These are phyloP conservation scores for Synanthedon tipuliformis DNA, from an alignment of 2,888 invertebrate genomes.

Conservation along the genomic window DNA sequence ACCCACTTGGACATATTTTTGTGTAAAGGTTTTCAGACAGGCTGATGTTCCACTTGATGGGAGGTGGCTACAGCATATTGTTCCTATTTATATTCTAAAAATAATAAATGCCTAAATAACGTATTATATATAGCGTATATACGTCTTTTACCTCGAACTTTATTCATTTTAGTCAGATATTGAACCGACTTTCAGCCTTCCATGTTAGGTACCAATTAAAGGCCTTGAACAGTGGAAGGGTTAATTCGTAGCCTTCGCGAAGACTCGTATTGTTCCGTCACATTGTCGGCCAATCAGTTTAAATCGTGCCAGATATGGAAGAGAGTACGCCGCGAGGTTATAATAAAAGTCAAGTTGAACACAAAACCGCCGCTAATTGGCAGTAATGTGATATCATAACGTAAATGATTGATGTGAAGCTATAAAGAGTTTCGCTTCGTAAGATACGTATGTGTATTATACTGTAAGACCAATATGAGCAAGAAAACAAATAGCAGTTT, in stretches of 20 bases:
- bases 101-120: no score
- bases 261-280: slow-evolving; percentile 53
- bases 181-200: slow-evolving; percentile 14
- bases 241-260: slow-evolving; percentile 32
- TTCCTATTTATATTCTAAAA: no score
- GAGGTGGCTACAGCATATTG: no score
- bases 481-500: no score
- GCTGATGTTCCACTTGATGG: no score
- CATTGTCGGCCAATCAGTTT: slow-evolving; percentile 54
- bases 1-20: no score
- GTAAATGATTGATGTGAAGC: slow-evolving; percentile 33
- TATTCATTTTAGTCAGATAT: no score
- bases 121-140: no score
- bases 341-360: slow-evolving; percentile 27
- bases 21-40: no score
- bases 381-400: slow-evolving; percentile 44
- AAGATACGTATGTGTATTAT: no score
- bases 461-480: no score
- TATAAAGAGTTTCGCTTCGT: background rate
- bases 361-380: slow-evolving; percentile 53
- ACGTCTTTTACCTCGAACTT: no score
- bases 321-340: slow-evolving; percentile 31
- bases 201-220: slow-evolving; percentile 58
- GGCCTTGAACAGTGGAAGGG: slow-evolving; percentile 23
- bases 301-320: slow-evolving; percentile 53